A percentile compares a stretch with the other conserved stretches of the same genome.
These are phyloP conservation scores for Aplocera efformata DNA, from an alignment of 2,888 invertebrate species.

Conservation along the genomic window DNA sequence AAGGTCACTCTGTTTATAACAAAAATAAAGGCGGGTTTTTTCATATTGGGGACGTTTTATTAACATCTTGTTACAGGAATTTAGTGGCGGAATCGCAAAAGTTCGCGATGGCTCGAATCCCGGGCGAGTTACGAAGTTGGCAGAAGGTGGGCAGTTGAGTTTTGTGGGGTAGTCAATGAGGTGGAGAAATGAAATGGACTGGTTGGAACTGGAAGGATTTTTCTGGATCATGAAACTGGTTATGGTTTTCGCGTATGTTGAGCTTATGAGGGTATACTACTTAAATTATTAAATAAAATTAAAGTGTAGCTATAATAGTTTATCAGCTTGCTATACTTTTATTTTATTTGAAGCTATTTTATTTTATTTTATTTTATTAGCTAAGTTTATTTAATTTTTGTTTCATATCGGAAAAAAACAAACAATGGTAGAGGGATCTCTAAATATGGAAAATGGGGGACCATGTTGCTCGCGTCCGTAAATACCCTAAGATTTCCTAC, in stretches of 20 bases:
- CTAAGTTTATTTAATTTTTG: too few relatives aligned
- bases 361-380: too few relatives aligned
- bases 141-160: slow-evolving; percentile 13
- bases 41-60: slow-evolving; percentile 25
- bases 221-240: slow-evolving; percentile 12
- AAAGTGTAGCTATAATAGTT: too few relatives aligned
- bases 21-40: slow-evolving; percentile 24
- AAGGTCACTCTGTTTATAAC: slow-evolving; percentile 24
- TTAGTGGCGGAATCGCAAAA: slow-evolving; percentile 6
- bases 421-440: too few relatives aligned
- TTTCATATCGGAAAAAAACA: too few relatives aligned
- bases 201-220: slow-evolving; percentile 3
- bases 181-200: slow-evolving; percentile 15
- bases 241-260: slow-evolving; percentile 6
- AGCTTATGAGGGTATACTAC: too few relatives aligned
- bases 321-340: too few relatives aligned
- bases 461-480: too few relatives aligned
- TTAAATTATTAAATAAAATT: too few relatives aligned
- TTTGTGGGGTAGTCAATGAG: slow-evolving; percentile 17
- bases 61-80: slow-evolving; percentile 24
- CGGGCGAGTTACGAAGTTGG: slow-evolving; percentile 1
- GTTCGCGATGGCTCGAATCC: slow-evolving; percentile 6
- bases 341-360: too few relatives aligned
- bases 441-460: too few relatives aligned
- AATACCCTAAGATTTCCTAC: too few relatives aligned